Conservation (phyloP, 2,797 vertebrate genomes). For the Onychomys leucogaster region DNA sequence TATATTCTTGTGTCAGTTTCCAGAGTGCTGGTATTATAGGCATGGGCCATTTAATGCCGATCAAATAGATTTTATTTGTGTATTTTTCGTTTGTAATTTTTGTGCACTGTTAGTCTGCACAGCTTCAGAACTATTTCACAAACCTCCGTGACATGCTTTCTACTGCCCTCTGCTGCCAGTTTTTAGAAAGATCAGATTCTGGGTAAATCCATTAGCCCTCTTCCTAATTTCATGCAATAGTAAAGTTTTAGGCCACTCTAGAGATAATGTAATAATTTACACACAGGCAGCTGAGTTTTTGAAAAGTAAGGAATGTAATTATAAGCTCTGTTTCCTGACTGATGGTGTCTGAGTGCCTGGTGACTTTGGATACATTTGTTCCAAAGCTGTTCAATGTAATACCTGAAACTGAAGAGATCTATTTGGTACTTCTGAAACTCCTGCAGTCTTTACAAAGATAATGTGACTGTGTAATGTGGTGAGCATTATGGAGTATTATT, state of each 20-base stretch:
- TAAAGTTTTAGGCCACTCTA: neutral
- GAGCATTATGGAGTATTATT: neutral
- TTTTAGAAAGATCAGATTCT: slow-evolving; percentile 61
- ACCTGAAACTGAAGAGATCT: neutral
- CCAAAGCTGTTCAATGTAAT: neutral
- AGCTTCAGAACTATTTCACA: slow-evolving; percentile 31
- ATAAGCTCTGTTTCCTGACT: slow-evolving; percentile 16
- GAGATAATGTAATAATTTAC: slow-evolving; percentile 17
- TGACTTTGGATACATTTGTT: neutral
- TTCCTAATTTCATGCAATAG: neutral
- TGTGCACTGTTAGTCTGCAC: neutral
- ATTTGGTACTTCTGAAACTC: neutral
- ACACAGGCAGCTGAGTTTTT: slow-evolving; percentile 31
- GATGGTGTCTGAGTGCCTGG: neutral
- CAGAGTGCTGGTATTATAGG: neutral
- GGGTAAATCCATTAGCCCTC: neutral
- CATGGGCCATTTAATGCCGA: no score
- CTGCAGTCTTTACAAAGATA: neutral
- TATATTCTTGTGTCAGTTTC: neutral
- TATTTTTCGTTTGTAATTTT: slow-evolving; percentile 28
- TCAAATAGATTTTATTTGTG: neutral
- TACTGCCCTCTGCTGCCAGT: slow-evolving; percentile 80
- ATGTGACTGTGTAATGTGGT: neutral
- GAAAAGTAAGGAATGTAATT: neutral
- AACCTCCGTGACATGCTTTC: slow-evolving; percentile 45